Conservation (phyloP, 2,888 invertebrate species). For the Xanthorhoe designata region DNA sequence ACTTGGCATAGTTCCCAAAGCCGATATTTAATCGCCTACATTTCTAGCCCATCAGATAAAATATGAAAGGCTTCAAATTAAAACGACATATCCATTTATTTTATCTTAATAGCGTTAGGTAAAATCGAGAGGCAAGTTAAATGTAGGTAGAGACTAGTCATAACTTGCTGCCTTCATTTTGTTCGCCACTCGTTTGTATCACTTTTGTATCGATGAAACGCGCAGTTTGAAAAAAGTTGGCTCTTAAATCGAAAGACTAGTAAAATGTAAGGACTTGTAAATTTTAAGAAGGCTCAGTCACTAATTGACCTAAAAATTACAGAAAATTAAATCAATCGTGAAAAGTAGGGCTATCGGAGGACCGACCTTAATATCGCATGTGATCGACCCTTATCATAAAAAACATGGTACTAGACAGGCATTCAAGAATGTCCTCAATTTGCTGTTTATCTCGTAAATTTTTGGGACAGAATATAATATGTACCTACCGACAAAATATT, state of each 20-base stretch:
- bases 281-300: neutral
- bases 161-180: too few species aligned
- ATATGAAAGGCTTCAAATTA: neutral
- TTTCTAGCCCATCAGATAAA: neutral
- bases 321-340: constrained; percentile 33
- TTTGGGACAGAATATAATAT: neutral
- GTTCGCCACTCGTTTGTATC: too few species aligned
- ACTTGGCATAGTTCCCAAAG: constrained; percentile 1
- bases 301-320: constrained; percentile 11
- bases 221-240: too few species aligned
- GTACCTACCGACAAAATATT: neutral
- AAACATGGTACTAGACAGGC: constrained; percentile 17
- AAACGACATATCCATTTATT: neutral
- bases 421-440: constrained; percentile 11
- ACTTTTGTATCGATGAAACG: too few species aligned
- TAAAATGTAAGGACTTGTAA: neutral
- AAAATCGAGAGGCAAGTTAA: neutral
- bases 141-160: too few species aligned
- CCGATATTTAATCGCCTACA: neutral
- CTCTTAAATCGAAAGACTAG: neutral
- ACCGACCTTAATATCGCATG: constrained; percentile 29
- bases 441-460: neutral
- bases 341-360: constrained; percentile 26
- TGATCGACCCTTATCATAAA: constrained; percentile 26
- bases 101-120: neutral